A percentile compares a stretch with the other conserved stretches of the same genome.
These are phyloP conservation scores for Carposina sasakii DNA, from an alignment of 1,140 invertebrate genomes.

Conservation along the genomic window DNA sequence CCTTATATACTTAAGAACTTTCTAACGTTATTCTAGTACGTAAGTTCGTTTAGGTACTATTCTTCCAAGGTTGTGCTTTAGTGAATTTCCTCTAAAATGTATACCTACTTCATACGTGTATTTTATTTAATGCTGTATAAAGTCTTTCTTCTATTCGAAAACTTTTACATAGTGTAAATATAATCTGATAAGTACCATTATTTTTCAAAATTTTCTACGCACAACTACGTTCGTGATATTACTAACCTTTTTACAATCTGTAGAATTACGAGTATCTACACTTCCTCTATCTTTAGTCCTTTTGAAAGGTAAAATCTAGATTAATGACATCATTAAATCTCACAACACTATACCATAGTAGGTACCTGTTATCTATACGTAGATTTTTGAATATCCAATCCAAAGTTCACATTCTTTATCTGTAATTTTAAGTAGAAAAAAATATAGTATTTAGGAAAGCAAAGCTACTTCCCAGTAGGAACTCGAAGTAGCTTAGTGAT, in stretches of 20 bases:
- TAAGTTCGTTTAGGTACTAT: conserved; percentile 68
- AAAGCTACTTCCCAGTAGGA: too few species aligned
- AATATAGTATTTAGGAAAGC: too few species aligned
- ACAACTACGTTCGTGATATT: conserved; percentile 62
- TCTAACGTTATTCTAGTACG: conserved; percentile 61
- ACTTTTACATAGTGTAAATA: conserved; percentile 44
- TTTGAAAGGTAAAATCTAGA: too few species aligned
- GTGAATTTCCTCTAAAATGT: conserved; percentile 56
- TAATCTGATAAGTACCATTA: conserved; percentile 16
- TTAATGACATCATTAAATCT: too few species aligned
- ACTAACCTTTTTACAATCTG: conserved; percentile 22
- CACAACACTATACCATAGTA: too few species aligned
- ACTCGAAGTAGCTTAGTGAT: too few species aligned
- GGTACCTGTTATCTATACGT: too few species aligned
- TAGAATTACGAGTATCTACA: too few species aligned
- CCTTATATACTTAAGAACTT: conserved; percentile 62
- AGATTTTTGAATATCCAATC: conserved; percentile 1
- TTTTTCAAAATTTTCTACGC: conserved; percentile 62
- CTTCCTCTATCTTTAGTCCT: too few species aligned
- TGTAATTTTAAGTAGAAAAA: too few species aligned
- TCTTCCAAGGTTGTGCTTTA: conserved; percentile 72
- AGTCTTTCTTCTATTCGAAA: conserved; percentile 25
- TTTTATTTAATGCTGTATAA: conserved; percentile 38
- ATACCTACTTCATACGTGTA: conserved; percentile 43
- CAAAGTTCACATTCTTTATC: conserved; percentile 9